Percentiles rank a stretch among this genome's conserved stretches.
Conservation (phyloP, 2,888 invertebrate genomes). For the Frankliniella intonsa region DNA sequence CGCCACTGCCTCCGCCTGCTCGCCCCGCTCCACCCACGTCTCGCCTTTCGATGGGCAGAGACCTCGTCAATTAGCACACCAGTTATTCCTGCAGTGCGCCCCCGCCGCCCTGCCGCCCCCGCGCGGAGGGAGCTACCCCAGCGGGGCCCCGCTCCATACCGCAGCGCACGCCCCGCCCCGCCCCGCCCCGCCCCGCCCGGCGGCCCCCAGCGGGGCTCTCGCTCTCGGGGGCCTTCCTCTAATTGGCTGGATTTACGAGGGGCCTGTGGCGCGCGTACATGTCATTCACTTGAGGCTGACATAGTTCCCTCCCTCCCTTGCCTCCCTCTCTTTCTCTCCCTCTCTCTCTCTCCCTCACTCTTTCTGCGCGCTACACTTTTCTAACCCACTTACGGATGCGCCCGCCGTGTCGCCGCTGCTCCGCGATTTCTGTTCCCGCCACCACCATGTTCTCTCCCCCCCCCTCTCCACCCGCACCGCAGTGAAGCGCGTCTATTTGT, state of each 20-base stretch:
- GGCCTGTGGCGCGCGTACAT: slow-evolving; percentile 11
- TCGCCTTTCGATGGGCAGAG: slow-evolving; percentile 22
- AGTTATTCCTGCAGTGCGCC: slow-evolving; percentile 30
- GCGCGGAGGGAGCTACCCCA: slow-evolving; percentile 25
- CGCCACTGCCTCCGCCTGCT: background rate
- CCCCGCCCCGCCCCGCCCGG: slow-evolving; percentile 25
- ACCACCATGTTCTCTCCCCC: background rate
- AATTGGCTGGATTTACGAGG: slow-evolving; percentile 22
- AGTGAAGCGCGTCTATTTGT: background rate
- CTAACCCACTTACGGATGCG: slow-evolving; percentile 33
- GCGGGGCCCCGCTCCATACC: background rate
- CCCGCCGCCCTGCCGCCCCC: slow-evolving; percentile 30
- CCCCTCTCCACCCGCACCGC: no score
- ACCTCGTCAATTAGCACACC: slow-evolving; percentile 17
- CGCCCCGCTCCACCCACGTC: background rate
- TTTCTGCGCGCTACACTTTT: slow-evolving; percentile 32
- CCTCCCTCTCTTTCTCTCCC: slow-evolving; percentile 26
- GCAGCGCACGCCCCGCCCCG: slow-evolving; percentile 27
- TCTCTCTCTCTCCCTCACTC: slow-evolving; percentile 27
- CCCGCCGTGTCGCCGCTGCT: slow-evolving; percentile 11
- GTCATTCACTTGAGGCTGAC: slow-evolving; percentile 14
- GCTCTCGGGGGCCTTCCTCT: slow-evolving; percentile 3
- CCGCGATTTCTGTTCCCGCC: background rate
- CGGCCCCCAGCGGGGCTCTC: slow-evolving; percentile 8
- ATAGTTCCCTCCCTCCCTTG: slow-evolving; percentile 28